Percentiles rank a stretch among this genome's conserved stretches.
phyloP scores from a whole-genome alignment of 1,140 invertebrate genomes.

The Lamellibrachia luymesi region DNA sequence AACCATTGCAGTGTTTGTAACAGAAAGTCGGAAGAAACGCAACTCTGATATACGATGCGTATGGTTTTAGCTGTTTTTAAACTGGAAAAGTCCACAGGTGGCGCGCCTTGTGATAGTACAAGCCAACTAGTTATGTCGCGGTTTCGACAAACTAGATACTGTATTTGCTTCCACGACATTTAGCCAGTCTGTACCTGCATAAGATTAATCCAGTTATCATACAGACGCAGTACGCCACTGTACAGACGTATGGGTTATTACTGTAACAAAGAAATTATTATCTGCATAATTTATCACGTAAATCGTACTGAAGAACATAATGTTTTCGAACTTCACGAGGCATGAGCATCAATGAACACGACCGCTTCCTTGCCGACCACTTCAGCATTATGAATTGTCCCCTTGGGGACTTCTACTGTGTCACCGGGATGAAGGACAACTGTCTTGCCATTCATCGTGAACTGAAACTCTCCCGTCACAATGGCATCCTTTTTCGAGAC shows the following conservation, averaged over 20 bases:
- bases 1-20: too few relatives aligned
- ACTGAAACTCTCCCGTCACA: slow-evolving; percentile 41
- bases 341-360: slow-evolving; percentile 46
- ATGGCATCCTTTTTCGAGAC: slow-evolving; percentile 50
- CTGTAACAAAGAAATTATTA: neutral
- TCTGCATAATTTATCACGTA: neutral
- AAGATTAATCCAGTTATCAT: too few relatives aligned
- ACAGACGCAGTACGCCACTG: too few relatives aligned
- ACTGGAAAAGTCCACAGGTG: too few relatives aligned
- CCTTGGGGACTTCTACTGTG: slow-evolving; percentile 48
- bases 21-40: too few relatives aligned
- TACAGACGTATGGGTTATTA: neutral
- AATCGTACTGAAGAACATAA: neutral
- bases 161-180: too few relatives aligned
- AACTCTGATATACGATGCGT: too few relatives aligned
- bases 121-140: too few relatives aligned
- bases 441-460: slow-evolving; percentile 47
- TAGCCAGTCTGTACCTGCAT: too few relatives aligned
- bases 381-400: slow-evolving; percentile 45
- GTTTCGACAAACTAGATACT: too few relatives aligned
- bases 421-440: slow-evolving; percentile 49
- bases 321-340: neutral
- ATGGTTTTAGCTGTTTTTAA: too few relatives aligned
- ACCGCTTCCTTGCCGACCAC: slow-evolving; percentile 46
- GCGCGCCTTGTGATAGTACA: too few relatives aligned